These are phyloP conservation scores for Smithornis capensis DNA, from an alignment of 2,113 vertebrate genomes.

Conservation along the genomic window DNA sequence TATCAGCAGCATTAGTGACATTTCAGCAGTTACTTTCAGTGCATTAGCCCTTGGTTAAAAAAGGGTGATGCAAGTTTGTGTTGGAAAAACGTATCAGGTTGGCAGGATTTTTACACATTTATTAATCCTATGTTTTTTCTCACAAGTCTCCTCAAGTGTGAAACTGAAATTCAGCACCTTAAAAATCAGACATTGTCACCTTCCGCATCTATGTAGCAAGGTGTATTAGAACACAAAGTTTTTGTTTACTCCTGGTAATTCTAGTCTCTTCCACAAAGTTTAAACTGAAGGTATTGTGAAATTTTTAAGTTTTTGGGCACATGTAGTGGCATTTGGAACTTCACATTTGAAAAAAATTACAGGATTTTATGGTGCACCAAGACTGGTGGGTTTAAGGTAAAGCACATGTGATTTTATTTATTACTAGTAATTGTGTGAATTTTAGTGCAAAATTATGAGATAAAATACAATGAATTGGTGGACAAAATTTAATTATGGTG, in stretches of 20 bases:
- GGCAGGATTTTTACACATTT: not conserved
- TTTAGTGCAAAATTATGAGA: not conserved
- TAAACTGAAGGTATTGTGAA: not conserved
- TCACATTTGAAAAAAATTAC: not conserved
- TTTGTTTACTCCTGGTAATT: not conserved
- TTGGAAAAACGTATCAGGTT: not conserved
- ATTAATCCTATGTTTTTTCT: not conserved
- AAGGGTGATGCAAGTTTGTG: not conserved
- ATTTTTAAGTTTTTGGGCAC: not conserved
- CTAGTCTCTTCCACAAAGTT: not conserved
- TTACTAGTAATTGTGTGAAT: not conserved
- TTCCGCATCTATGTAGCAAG: not conserved
- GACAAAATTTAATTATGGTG: not conserved
- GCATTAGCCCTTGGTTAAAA: not conserved
- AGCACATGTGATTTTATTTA: not conserved
- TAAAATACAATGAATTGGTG: not conserved
- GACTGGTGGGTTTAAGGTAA: not conserved
- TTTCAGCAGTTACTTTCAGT: not conserved
- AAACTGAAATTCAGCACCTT: not conserved
- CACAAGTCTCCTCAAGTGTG: not conserved
- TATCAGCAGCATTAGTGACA: not conserved
- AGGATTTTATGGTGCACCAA: not conserved
- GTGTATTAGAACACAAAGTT: not conserved
- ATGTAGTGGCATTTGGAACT: not conserved
- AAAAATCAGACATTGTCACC: not conserved